A percentile compares a stretch with the other conserved stretches of the same genome.
These are phyloP conservation scores for Indicator indicator DNA, from an alignment of 2,113 vertebrate species.

Conservation along the genomic window DNA sequence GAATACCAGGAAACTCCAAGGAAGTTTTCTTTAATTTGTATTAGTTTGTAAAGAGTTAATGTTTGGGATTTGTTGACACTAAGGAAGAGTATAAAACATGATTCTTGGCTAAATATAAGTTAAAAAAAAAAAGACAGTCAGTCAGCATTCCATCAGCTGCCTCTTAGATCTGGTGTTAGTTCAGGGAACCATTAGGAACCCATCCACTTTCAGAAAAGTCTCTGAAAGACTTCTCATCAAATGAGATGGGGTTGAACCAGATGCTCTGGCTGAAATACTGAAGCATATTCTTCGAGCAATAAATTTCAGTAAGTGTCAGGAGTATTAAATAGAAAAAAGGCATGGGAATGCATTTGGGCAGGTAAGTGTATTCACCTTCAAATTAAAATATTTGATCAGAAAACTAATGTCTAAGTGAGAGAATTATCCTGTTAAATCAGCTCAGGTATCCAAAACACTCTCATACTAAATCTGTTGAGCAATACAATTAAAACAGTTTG, in stretches of 20 bases:
- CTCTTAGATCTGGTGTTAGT: background rate
- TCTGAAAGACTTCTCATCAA: background rate
- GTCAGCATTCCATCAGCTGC: background rate
- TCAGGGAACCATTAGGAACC: background rate
- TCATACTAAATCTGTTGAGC: background rate
- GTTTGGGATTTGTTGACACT: background rate
- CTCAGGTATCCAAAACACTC: background rate
- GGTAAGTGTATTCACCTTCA: background rate
- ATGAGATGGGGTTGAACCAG: background rate
- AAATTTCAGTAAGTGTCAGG: background rate
- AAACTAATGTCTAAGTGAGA: background rate
- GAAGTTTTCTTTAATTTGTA: background rate
- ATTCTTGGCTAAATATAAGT: background rate
- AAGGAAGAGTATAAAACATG: background rate
- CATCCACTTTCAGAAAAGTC: background rate
- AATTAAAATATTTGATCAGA: background rate
- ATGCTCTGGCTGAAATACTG: background rate
- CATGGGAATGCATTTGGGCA: background rate
- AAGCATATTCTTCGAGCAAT: background rate
- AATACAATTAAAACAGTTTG: background rate
- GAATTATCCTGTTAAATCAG: background rate
- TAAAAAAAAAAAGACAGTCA: background rate
- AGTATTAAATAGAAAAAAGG: background rate
- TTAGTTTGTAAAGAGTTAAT: background rate
- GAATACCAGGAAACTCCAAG: background rate